Conservation (phyloP, 2,888 invertebrate species). For the Galeruca laticollis region DNA sequence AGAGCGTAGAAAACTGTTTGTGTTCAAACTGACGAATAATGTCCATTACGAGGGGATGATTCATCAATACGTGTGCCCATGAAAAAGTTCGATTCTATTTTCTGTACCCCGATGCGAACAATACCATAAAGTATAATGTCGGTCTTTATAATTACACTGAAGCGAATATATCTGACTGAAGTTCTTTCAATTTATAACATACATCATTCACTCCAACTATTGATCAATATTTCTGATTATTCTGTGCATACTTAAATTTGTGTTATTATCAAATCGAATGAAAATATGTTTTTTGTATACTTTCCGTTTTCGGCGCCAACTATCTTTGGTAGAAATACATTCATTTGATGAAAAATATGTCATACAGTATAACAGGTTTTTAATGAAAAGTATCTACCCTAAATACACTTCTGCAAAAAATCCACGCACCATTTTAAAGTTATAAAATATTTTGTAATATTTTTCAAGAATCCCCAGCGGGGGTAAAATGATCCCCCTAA, state of each 20-base stretch:
- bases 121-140: background rate
- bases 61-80: background rate
- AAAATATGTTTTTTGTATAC: too few relatives aligned
- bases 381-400: too few relatives aligned
- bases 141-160: background rate
- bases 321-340: too few relatives aligned
- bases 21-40: background rate
- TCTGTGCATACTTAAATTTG: background rate
- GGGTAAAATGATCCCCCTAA: too few relatives aligned
- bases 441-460: too few relatives aligned
- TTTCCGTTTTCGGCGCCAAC: too few relatives aligned
- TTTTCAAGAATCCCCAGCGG: too few relatives aligned
- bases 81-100: background rate
- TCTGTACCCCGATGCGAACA: background rate
- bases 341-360: too few relatives aligned
- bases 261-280: background rate
- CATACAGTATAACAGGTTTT: too few relatives aligned
- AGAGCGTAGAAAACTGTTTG: background rate
- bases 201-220: background rate
- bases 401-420: too few relatives aligned
- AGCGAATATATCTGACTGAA: background rate
- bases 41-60: background rate
- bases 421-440: too few relatives aligned
- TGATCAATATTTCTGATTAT: background rate
- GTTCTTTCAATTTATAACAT: background rate